Evolutionary conservation across 2,113 vertebrate species (phyloP).

Genomic region (Siphamia tubifer): DNA sequence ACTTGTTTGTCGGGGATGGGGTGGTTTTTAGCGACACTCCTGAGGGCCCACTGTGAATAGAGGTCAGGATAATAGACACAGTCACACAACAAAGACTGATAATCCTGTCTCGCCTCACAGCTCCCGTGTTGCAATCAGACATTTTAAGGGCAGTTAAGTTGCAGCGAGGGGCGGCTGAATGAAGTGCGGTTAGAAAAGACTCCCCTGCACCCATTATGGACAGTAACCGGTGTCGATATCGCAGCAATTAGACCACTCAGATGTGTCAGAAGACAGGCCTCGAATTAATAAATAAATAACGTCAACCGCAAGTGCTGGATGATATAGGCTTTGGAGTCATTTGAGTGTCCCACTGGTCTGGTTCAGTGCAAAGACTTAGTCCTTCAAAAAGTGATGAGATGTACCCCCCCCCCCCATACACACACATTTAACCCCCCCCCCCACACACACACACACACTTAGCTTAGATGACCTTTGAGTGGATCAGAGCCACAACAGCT

Average conservation of each 20-base stretch:
- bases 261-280: slow-evolving; percentile 82
- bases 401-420: slow-evolving; percentile 51
- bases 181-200: slow-evolving; percentile 80
- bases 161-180: slow-evolving; percentile 80
- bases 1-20: slow-evolving; percentile 77
- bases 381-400: slow-evolving; percentile 73
- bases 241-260: slow-evolving; percentile 83
- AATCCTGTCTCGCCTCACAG: slow-evolving; percentile 81
- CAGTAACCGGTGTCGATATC: slow-evolving; percentile 82
- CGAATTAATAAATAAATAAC: slow-evolving; percentile 86
- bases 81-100: slow-evolving; percentile 83
- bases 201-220: slow-evolving; percentile 83
- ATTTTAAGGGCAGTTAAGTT: slow-evolving; percentile 85
- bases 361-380: slow-evolving; percentile 76
- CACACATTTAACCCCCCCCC: slow-evolving; percentile 52
- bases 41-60: slow-evolving; percentile 82
- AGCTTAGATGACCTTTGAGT: slow-evolving; percentile 71
- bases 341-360: slow-evolving; percentile 77
- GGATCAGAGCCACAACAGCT: slow-evolving; percentile 48
- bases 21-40: slow-evolving; percentile 80
- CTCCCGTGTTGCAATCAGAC: slow-evolving; percentile 81
- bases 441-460: no score
- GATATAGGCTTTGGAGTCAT: slow-evolving; percentile 81
- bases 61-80: slow-evolving; percentile 85
- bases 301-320: slow-evolving; percentile 76